These are phyloP conservation scores for Xiphorhynchus erythropygius DNA, from an alignment of 2,797 vertebrate species.

Conservation along the genomic window DNA sequence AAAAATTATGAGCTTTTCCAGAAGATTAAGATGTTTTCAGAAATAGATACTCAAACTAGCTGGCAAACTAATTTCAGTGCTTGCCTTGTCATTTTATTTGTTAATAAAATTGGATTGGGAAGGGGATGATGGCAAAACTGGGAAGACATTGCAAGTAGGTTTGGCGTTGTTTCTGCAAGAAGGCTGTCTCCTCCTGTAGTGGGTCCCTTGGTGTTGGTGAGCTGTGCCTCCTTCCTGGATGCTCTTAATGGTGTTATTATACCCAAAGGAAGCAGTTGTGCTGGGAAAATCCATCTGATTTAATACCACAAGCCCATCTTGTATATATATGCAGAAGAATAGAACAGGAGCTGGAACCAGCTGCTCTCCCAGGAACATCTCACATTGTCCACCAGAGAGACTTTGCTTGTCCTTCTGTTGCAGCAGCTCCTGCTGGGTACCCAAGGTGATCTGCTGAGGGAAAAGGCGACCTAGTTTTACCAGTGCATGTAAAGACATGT, in stretches of 20 bases:
- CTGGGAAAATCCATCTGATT: constrained; percentile 47
- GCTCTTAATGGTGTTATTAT: not conserved
- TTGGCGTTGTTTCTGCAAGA: not conserved
- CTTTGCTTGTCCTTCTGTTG: not conserved
- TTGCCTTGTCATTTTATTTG: not conserved
- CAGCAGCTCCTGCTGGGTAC: not conserved
- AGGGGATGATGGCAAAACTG: not conserved
- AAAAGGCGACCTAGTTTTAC: not conserved
- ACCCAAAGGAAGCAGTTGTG: constrained; percentile 23
- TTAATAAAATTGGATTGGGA: not conserved
- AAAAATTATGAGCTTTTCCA: constrained; percentile 26
- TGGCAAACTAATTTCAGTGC: not conserved
- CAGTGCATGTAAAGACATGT: too few species aligned
- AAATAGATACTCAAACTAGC: constrained; percentile 12
- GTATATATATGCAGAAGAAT: not conserved
- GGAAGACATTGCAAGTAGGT: not conserved
- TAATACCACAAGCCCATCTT: not conserved
- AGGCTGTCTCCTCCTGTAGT: not conserved
- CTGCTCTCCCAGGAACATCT: not conserved
- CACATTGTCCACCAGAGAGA: not conserved
- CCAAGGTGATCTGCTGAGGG: not conserved
- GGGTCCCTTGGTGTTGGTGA: not conserved
- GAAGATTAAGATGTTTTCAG: constrained; percentile 35
- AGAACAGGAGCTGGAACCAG: not conserved
- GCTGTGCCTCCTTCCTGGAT: not conserved